These are phyloP conservation scores for Corydoras sp. DNA, from an alignment of 2,113 vertebrate species.

Conservation along the genomic window DNA sequence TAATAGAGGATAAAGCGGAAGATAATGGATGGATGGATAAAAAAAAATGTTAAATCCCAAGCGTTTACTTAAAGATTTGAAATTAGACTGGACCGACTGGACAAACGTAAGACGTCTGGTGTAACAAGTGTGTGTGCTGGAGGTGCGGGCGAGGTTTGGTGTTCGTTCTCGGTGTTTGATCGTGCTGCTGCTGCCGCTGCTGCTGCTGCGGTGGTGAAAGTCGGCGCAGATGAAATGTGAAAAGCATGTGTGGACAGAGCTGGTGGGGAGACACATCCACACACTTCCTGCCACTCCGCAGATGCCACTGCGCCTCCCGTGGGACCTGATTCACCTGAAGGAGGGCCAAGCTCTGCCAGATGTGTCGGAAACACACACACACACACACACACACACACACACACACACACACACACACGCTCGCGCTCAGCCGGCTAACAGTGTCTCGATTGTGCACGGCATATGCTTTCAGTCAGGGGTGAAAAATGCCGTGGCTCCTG, in stretches of 20 bases:
- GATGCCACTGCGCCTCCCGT: conserved; percentile 87
- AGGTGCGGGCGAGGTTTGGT: too few species aligned
- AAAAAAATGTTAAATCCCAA: too few species aligned
- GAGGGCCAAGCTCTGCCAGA: conserved; percentile 88
- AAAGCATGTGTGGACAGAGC: conserved; percentile 88
- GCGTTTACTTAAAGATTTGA: too few species aligned
- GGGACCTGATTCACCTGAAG: conserved; percentile 93
- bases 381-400: conserved; percentile 60
- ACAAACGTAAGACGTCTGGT: too few species aligned
- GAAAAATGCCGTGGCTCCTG: conserved; percentile 90
- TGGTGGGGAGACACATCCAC: conserved; percentile 81
- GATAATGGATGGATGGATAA: too few species aligned
- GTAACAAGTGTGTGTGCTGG: too few species aligned
- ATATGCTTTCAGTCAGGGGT: conserved; percentile 97
- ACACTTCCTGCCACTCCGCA: conserved; percentile 88
- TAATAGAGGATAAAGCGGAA: too few species aligned
- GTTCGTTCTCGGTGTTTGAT: too few species aligned
- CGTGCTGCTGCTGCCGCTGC: too few species aligned
- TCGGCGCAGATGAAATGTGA: conserved; percentile 34
- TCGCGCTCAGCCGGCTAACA: conserved; percentile 67
- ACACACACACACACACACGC: conserved; percentile 52
- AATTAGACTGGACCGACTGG: too few species aligned
- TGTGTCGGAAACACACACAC: conserved; percentile 84
- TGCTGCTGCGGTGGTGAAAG: too few species aligned
- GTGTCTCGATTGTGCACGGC: conserved; percentile 87